A percentile compares a stretch with the other conserved stretches of the same genome.
These are phyloP conservation scores for Coregonus ussuriensis DNA, from an alignment of 2,797 vertebrate genomes.

Conservation along the genomic window DNA sequence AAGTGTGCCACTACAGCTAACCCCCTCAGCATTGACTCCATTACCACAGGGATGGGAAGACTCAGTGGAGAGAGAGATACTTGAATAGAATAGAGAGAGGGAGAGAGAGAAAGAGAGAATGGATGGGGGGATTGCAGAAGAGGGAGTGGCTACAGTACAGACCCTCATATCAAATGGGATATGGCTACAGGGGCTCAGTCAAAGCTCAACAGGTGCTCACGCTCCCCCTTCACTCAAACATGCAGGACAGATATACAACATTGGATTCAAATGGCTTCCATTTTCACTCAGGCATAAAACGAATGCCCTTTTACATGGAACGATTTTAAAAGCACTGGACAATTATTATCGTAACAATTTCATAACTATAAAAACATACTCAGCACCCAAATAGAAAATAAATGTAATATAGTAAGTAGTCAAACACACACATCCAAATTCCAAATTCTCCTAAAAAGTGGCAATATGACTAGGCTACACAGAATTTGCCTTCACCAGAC, in stretches of 20 bases:
- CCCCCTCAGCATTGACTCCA: conserved; percentile 64
- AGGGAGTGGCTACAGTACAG: not conserved
- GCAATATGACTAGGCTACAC: not conserved
- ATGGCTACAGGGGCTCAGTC: not conserved
- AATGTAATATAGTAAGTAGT: not conserved
- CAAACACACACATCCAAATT: not conserved
- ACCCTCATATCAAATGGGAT: not conserved
- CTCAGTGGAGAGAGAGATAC: too few species aligned
- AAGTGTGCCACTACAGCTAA: conserved; percentile 70
- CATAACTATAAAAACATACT: not conserved
- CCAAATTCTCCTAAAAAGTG: not conserved
- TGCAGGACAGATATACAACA: not conserved
- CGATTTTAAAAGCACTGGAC: not conserved
- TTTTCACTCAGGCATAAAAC: not conserved
- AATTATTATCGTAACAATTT: not conserved
- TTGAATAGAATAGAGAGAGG: too few species aligned
- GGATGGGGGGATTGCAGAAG: not conserved
- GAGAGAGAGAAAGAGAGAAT: not conserved
- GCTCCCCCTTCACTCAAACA: not conserved
- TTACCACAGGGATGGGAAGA: conserved; percentile 24
- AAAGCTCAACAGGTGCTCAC: conserved; percentile 4
- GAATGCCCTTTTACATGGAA: not conserved
- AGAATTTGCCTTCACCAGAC: not conserved
- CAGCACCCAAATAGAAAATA: not conserved
- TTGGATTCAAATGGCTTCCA: not conserved